A percentile compares a stretch with the other conserved stretches of the same genome.
These are phyloP conservation scores for Palloptera scutellata DNA, from an alignment of 2,888 invertebrate genomes.

Conservation along the genomic window DNA sequence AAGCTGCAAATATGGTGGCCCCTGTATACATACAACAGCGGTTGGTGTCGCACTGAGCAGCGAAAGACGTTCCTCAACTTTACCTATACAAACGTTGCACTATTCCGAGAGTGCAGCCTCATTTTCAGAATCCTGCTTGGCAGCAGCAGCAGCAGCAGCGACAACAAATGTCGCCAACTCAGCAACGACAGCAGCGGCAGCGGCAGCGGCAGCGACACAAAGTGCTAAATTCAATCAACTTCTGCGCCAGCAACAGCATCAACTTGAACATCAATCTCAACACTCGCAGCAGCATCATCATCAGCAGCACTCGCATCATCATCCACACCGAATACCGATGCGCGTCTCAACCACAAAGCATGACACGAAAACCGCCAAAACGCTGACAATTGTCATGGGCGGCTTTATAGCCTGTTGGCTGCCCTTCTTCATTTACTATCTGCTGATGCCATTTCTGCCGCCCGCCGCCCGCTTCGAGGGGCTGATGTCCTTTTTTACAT, in stretches of 20 bases:
- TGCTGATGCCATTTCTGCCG: conserved; percentile 82
- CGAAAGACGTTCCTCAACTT: conserved; percentile 32
- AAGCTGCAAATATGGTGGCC: conserved; percentile 51
- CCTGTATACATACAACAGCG: conserved; percentile 42
- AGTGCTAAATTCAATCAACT: conserved; percentile 26
- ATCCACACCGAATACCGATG: conserved; percentile 58
- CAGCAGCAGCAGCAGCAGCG: conserved; percentile 35
- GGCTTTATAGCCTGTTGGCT: conserved; percentile 90
- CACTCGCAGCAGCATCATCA: conserved; percentile 34
- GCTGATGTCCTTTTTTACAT: conserved; percentile 80
- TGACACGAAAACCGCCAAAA: conserved; percentile 88
- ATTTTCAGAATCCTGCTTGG: conserved; percentile 52
- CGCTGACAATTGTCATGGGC: conserved; percentile 86
- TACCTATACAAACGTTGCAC: conserved; percentile 48
- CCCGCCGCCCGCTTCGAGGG: conserved; percentile 68
- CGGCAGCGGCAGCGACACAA: conserved; percentile 12
- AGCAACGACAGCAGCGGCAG: neutral
- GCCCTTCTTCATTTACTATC: conserved; percentile 85
- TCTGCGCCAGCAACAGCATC: conserved; percentile 33
- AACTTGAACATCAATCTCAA: conserved; percentile 32
- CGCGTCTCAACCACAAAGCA: conserved; percentile 75
- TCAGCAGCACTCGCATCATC: conserved; percentile 37
- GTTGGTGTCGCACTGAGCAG: conserved; percentile 25
- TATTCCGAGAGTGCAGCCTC: conserved; percentile 52
- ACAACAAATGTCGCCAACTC: conserved; percentile 18